Percentiles rank a stretch among this genome's conserved stretches.
Evolutionary conservation across 1,140 invertebrate genomes (phyloP).

Genomic region (Anastatus disparis): DNA sequence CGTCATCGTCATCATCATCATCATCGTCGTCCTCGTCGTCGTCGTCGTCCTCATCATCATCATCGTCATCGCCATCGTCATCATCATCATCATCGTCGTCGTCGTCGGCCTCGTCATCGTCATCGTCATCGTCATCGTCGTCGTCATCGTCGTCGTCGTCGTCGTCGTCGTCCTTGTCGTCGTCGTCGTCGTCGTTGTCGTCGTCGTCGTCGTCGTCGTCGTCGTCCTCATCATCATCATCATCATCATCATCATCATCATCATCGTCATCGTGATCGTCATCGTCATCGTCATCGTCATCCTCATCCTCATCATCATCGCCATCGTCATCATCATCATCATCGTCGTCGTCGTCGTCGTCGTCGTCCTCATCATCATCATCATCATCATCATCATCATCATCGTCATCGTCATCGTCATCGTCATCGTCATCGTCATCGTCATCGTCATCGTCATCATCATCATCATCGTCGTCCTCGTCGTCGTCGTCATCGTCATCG

Average conservation of each 20-base stretch:
- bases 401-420: neutral
- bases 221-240: too few species aligned
- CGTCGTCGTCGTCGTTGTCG: neutral
- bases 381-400: neutral
- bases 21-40: neutral
- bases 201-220: neutral
- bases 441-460: neutral
- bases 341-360: too few species aligned
- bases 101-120: too few species aligned
- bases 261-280: neutral
- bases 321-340: neutral
- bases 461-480: neutral
- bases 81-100: neutral
- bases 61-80: neutral
- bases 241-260: too few species aligned
- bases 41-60: neutral
- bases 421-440: neutral
- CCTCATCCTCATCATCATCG: neutral
- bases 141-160: neutral
- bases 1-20: neutral
- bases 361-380: too few species aligned
- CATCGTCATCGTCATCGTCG: too few species aligned
- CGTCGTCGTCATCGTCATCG: neutral
- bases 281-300: neutral
- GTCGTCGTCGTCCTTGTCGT: neutral